These are phyloP conservation scores for Forbesichthys agassizii DNA, from an alignment of 2,113 vertebrate genomes.

Conservation along the genomic window DNA sequence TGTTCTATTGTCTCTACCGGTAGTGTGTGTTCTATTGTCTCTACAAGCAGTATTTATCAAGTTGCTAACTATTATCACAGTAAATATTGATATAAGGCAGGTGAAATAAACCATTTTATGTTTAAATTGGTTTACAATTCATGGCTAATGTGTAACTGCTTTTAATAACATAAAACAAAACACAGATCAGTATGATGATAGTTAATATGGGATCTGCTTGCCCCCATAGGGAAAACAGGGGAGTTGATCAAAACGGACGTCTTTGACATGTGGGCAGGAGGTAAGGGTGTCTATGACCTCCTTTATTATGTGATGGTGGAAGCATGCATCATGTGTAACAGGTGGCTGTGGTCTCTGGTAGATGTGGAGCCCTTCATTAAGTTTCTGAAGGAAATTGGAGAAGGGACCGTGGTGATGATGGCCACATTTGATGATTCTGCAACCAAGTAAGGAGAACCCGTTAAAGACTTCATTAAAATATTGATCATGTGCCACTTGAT, in stretches of 20 bases:
- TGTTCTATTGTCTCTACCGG: too few species aligned
- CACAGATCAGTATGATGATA: neutral
- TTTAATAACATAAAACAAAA: neutral
- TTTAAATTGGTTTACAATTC: too few species aligned
- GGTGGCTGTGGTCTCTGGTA: constrained; percentile 49
- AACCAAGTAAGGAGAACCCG: constrained; percentile 82
- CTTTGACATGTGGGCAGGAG: constrained; percentile 95
- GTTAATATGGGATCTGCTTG: neutral
- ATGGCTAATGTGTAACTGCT: too few species aligned
- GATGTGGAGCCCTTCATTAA: constrained; percentile 87
- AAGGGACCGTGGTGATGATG: constrained; percentile 92
- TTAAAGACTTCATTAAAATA: neutral
- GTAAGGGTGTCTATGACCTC: constrained; percentile 66
- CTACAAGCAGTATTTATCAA: too few species aligned
- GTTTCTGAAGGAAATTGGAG: constrained; percentile 86
- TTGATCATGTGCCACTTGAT: neutral
- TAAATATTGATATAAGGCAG: too few species aligned
- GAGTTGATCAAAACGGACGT: constrained; percentile 78
- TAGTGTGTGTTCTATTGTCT: too few species aligned
- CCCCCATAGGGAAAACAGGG: constrained; percentile 84
- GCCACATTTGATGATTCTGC: constrained; percentile 92
- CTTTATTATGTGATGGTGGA: neutral
- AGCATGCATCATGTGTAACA: neutral
- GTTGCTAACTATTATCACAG: too few species aligned
- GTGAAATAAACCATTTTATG: too few species aligned